Evolutionary conservation across 2,797 vertebrate species (phyloP).

Genomic region (Acanthopagrus latus): DNA sequence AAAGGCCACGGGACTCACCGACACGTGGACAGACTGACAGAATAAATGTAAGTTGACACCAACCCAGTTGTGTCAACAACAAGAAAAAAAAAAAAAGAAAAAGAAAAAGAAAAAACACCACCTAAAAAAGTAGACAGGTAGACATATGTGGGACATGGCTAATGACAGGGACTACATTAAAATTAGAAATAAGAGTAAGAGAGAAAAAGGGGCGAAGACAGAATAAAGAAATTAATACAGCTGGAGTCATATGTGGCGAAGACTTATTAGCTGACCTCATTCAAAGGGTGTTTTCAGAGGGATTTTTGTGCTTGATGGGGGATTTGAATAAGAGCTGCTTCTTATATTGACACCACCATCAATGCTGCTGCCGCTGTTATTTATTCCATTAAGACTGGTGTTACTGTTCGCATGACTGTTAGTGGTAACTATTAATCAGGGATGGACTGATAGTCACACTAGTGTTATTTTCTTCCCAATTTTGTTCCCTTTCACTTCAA

Average conservation of each 20-base stretch:
- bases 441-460: neutral
- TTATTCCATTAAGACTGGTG: neutral
- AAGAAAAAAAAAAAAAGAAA: neutral
- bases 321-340: slow-evolving; percentile 14
- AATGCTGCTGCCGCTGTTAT: neutral
- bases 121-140: slow-evolving; percentile 54
- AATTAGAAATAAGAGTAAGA: slow-evolving; percentile 65
- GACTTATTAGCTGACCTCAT: slow-evolving; percentile 45
- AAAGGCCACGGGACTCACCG: slow-evolving; percentile 62
- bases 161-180: slow-evolving; percentile 67
- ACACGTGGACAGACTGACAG: slow-evolving; percentile 58
- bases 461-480: neutral
- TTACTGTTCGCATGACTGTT: neutral
- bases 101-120: neutral
- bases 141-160: slow-evolving; percentile 74
- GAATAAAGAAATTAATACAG: slow-evolving; percentile 24
- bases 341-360: neutral
- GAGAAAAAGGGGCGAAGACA: slow-evolving; percentile 18
- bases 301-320: neutral
- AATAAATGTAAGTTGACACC: slow-evolving; percentile 62
- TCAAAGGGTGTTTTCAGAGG: slow-evolving; percentile 37
- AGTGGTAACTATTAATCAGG: neutral
- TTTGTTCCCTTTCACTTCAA: no score
- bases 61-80: slow-evolving; percentile 76
- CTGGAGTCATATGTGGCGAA: slow-evolving; percentile 21